Evolutionary conservation across 2,113 vertebrate species (phyloP), one percentile per base, ranked within the genome.

Genomic region (Sceloporus tristichus): DNA sequence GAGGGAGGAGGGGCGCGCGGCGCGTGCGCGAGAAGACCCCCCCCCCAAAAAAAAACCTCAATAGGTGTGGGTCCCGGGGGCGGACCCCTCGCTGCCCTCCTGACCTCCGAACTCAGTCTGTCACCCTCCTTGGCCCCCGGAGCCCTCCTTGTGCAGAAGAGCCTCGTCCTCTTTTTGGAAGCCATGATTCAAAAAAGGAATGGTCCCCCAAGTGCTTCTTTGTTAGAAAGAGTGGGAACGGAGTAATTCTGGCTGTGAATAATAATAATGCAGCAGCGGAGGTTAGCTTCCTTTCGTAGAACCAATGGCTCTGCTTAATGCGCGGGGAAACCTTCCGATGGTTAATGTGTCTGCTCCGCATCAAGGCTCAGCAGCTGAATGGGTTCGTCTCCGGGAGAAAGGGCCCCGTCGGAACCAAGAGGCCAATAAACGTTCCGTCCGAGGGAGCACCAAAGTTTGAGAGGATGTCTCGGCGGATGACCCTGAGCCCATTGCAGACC

Each of bases 331-430:
- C 94, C 94, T 89, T 91, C 88, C 34, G 93, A 91, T 87, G 88
- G 89, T 95, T 95, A 89, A 23, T 95, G 88, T 95, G 94, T 93
- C 88, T 34, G 34, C 34, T 90, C 95, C 91, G 93, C 94, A 92
- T 88, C 73, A 88, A 92, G 94, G 95, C 93, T 80, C 94, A 93
- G 92, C 96, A 94, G 92, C 94, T 90, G 91, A 94, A 91, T 77
- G n/a, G 79, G 84, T 90, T 94, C 94, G 87, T 90, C 92, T 93
- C 56, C 91, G 82, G 93, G 94, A 94, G 85, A 79, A 78, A 89
- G 94, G 92, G 91, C 93, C 94, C 90, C 19, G 86, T 93, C 94
- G 92, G 94, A 89, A 92, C 89, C 83, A 2, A 88, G 94, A 96
- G 94, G 87, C 93, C 90, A 93, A 95, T 86, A 91, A 94, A 71